Evolutionary conservation across 2,797 vertebrate genomes (phyloP).

Genomic region (Galagoides demidoff): DNA sequence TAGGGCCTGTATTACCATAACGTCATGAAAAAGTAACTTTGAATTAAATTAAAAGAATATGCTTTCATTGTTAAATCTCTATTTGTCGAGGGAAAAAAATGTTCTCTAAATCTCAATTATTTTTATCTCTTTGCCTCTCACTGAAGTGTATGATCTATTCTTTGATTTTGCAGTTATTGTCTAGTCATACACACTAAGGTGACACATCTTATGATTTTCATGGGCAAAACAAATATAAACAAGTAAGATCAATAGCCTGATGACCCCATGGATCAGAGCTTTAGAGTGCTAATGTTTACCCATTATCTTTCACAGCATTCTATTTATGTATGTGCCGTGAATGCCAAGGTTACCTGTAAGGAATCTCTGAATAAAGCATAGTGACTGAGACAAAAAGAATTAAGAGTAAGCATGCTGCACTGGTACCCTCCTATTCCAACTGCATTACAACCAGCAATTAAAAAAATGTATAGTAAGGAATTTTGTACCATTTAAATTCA

Average conservation of each 20-base stretch:
- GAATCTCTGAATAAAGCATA: slow-evolving; percentile 51
- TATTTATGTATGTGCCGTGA: background rate
- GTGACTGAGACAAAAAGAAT: slow-evolving; percentile 28
- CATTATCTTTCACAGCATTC: slow-evolving; percentile 62
- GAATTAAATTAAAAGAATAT: slow-evolving; percentile 79
- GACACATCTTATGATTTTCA: slow-evolving; percentile 45
- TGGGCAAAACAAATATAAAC: slow-evolving; percentile 61
- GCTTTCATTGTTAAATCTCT: slow-evolving; percentile 77
- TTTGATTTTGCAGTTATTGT: slow-evolving; percentile 56
- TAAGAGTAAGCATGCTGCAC: background rate
- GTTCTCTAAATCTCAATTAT: slow-evolving; percentile 68
- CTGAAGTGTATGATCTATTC: slow-evolving; percentile 56
- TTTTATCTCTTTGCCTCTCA: slow-evolving; percentile 75
- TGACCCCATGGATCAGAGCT: slow-evolving; percentile 44
- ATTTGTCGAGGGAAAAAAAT: slow-evolving; percentile 66
- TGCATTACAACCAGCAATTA: slow-evolving; percentile 25
- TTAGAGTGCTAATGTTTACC: slow-evolving; percentile 56
- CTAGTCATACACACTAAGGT: slow-evolving; percentile 52
- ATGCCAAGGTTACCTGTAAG: slow-evolving; percentile 39
- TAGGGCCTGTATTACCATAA: slow-evolving; percentile 50
- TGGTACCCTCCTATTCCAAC: background rate
- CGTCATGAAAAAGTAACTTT: slow-evolving; percentile 69
- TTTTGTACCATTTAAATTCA: slow-evolving; percentile 28
- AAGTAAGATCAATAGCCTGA: slow-evolving; percentile 60
- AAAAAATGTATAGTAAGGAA: background rate